Percentiles rank a stretch among this genome's conserved stretches.
Conservation (phyloP, 2,113 vertebrate species). For the Nothoprocta pentlandii region DNA sequence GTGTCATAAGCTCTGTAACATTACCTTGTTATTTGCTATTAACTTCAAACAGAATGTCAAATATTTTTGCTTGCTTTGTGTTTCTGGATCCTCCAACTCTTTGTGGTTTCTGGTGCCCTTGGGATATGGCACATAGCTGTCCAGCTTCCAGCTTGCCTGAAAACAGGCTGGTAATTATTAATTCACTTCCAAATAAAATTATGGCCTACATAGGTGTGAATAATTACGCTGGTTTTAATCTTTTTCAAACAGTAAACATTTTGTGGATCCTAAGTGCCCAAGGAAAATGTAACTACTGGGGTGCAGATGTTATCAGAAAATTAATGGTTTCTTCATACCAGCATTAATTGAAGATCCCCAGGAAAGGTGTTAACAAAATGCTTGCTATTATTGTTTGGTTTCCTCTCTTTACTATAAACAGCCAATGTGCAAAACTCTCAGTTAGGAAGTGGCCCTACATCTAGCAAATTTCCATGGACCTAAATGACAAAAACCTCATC, state of each 20-base stretch:
- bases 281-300: not conserved
- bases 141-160: not conserved
- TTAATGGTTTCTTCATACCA: rapidly evolving
- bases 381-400: not conserved
- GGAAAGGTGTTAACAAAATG: not conserved
- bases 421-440: not conserved
- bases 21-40: not conserved
- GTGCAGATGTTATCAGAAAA: not conserved
- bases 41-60: not conserved
- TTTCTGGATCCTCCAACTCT: not conserved
- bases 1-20: not conserved
- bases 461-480: not conserved
- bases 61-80: not conserved
- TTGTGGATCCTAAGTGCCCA: not conserved
- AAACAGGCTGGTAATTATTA: not conserved
- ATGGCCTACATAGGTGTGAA: not conserved
- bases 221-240: not conserved
- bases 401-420: not conserved
- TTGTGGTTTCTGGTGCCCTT: not conserved
- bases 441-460: not conserved
- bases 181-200: not conserved
- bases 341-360: not conserved
- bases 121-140: not conserved
- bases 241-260: not conserved
- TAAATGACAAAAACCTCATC: not conserved